Evolutionary conservation across 2,888 invertebrate genomes (phyloP).

Genomic region (Volucella inanis): DNA sequence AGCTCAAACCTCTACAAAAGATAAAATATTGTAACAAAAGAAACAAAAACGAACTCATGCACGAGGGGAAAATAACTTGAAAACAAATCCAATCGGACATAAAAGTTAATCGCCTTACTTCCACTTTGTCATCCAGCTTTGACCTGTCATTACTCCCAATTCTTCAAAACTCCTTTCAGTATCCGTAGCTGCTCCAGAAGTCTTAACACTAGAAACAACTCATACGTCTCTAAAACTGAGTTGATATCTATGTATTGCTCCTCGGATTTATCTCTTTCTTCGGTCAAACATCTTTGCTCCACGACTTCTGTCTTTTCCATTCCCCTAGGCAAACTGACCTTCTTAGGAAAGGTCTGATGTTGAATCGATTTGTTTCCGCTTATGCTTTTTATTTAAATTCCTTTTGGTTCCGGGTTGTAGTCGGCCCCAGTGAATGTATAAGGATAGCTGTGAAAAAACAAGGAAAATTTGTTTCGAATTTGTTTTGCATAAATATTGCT

Average conservation of each 20-base stretch:
- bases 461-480: slow-evolving; percentile 49
- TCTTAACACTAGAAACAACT: slow-evolving; percentile 4
- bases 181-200: slow-evolving; percentile 18
- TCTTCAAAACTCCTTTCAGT: slow-evolving; percentile 17
- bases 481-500: slow-evolving; percentile 63
- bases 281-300: not conserved
- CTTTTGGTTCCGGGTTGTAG: slow-evolving; percentile 1
- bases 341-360: slow-evolving; percentile 46
- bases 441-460: slow-evolving; percentile 11
- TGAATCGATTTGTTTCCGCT: slow-evolving; percentile 63
- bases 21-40: not conserved
- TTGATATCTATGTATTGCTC: too few species aligned
- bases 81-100: slow-evolving; percentile 24
- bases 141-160: slow-evolving; percentile 49
- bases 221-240: too few species aligned
- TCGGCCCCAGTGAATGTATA: not conserved
- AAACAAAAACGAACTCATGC: not conserved
- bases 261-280: too few species aligned
- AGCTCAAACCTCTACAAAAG: too few species aligned
- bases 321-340: slow-evolving; percentile 39
- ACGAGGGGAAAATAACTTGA: not conserved
- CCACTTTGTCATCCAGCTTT: slow-evolving; percentile 47
- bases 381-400: slow-evolving; percentile 62
- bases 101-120: slow-evolving; percentile 52
- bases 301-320: not conserved